phyloP scores from a whole-genome alignment of 2,888 invertebrate species.

The Zhuqinia jingwanae region DNA sequence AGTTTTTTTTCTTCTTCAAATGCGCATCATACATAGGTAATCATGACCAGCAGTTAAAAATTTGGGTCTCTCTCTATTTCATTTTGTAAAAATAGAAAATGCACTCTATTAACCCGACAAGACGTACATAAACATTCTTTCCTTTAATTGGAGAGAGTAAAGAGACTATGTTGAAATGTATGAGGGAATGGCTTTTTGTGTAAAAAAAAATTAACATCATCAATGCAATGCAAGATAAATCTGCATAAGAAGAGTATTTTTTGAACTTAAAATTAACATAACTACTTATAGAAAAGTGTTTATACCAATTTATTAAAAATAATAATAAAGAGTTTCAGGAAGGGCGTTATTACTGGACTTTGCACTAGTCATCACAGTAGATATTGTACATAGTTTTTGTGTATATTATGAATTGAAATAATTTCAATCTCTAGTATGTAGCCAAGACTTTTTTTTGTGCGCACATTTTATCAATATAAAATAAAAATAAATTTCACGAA shows the following conservation, averaged over 20 bases:
- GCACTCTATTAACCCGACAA: background rate
- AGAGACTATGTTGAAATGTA: too few relatives aligned
- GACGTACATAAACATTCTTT: slow-evolving; percentile 20
- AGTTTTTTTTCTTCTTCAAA: slow-evolving; percentile 40
- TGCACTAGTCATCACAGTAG: background rate
- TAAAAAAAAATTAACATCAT: background rate
- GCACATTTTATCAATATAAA: slow-evolving; percentile 63
- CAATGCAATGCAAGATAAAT: slow-evolving; percentile 50
- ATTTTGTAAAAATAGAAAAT: slow-evolving; percentile 45
- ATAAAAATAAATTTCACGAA: slow-evolving; percentile 61
- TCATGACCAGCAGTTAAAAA: background rate
- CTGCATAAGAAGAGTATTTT: slow-evolving; percentile 39
- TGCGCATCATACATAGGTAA: background rate
- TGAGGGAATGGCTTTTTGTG: background rate
- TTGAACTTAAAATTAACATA: slow-evolving; percentile 38
- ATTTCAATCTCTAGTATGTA: too few relatives aligned
- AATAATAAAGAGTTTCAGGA: background rate
- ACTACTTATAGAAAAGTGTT: slow-evolving; percentile 20
- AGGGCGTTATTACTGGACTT: background rate
- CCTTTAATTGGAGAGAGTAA: slow-evolving; percentile 36
- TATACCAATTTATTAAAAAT: background rate
- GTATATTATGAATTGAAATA: too few relatives aligned
- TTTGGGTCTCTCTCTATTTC: background rate
- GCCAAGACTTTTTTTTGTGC: too few relatives aligned
- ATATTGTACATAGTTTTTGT: slow-evolving; percentile 27